A percentile compares a stretch with the other conserved stretches of the same genome.
Conservation (phyloP, 1,140 invertebrate genomes). For the Drosophila pallidifrons region DNA sequence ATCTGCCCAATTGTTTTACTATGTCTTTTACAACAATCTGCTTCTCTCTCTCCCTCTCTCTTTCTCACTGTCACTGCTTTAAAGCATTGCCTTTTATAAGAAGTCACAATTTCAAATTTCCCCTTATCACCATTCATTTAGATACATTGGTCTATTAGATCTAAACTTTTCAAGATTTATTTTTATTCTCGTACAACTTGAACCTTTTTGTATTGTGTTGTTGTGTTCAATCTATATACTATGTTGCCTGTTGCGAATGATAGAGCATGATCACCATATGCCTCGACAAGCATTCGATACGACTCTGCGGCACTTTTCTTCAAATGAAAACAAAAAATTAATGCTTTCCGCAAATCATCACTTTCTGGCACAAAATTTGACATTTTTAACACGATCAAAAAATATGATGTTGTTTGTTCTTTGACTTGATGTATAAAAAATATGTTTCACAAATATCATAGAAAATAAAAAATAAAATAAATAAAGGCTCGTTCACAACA, state of each 20-base stretch:
- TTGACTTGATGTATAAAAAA: constrained; percentile 3
- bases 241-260: no score
- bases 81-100: constrained; percentile 1
- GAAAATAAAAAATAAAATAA: background rate
- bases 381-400: constrained; percentile 8
- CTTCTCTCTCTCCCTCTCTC: constrained; percentile 1
- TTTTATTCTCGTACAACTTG: background rate
- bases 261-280: no score
- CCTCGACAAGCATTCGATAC: no score
- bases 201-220: no score
- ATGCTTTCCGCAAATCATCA: constrained; percentile 7
- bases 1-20: constrained; percentile 30
- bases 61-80: background rate
- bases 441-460: background rate
- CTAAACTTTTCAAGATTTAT: no score
- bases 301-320: no score
- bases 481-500: no score
- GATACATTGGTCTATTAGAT: no score
- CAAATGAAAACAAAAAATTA: background rate
- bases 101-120: background rate
- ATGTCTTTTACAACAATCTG: background rate
- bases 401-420: constrained; percentile 3
- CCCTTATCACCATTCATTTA: background rate
- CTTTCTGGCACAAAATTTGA: constrained; percentile 8
- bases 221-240: no score